phyloP scores from a whole-genome alignment of 2,113 vertebrate genomes.

The Cercopithecus mona region DNA sequence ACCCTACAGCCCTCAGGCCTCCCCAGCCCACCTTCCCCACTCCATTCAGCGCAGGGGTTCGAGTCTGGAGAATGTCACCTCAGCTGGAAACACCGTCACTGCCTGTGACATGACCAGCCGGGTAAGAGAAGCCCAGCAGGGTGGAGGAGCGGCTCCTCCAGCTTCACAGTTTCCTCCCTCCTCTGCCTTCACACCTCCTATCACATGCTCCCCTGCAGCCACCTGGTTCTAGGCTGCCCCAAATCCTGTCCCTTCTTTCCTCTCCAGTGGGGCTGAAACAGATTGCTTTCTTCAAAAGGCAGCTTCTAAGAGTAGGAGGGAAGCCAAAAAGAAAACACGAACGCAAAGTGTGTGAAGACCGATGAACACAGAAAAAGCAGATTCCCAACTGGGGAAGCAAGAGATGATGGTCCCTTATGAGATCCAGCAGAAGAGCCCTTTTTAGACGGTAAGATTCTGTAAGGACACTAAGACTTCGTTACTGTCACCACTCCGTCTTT shows the following conservation, averaged over 20 bases:
- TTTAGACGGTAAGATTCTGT: not conserved
- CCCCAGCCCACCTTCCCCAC: no score
- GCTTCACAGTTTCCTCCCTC: no score
- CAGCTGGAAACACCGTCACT: not conserved
- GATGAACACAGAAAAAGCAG: not conserved
- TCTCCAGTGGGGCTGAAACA: not conserved
- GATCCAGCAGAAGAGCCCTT: not conserved
- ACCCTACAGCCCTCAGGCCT: not conserved
- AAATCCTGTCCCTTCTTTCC: not conserved
- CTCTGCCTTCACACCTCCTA: not conserved
- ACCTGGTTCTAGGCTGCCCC: accelerated
- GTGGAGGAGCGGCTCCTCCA: accelerated
- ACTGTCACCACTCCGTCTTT: not conserved
- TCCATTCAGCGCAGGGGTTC: not conserved
- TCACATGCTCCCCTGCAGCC: accelerated
- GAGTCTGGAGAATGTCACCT: accelerated
- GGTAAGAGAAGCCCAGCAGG: not conserved
- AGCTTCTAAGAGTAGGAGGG: not conserved
- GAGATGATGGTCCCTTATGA: accelerated
- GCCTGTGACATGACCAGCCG: accelerated
- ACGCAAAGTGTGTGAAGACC: not conserved
- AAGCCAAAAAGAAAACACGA: not conserved
- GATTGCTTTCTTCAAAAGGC: not conserved
- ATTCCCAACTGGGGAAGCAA: not conserved
- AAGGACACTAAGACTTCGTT: not conserved